A percentile compares a stretch with the other conserved stretches of the same genome.
These are phyloP conservation scores for Chaetorhynchus papuensis DNA, from an alignment of 2,113 vertebrate species.

Conservation along the genomic window DNA sequence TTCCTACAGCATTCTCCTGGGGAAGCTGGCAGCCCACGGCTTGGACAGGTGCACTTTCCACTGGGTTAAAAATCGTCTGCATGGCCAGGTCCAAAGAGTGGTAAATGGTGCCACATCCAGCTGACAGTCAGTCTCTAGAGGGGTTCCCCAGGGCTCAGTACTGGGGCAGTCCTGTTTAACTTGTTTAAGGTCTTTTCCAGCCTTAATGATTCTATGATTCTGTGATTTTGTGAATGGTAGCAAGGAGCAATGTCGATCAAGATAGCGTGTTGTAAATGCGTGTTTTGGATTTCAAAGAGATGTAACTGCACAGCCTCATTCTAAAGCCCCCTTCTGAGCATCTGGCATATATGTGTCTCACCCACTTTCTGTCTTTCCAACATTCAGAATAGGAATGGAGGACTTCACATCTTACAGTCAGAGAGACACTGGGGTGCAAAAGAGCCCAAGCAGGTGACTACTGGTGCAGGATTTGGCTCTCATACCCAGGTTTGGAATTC, in stretches of 20 bases:
- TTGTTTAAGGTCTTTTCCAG: background rate
- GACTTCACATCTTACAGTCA: background rate
- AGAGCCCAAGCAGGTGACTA: background rate
- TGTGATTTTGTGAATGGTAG: background rate
- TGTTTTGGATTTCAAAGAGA: background rate
- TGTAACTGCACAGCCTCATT: background rate
- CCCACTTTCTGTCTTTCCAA: background rate
- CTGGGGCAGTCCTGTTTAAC: background rate
- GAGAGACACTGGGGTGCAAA: background rate
- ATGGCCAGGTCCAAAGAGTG: background rate
- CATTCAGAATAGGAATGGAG: background rate
- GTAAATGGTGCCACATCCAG: background rate
- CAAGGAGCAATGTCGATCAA: background rate
- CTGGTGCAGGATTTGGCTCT: background rate
- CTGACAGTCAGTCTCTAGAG: background rate
- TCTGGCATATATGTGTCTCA: background rate
- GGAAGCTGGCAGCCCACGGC: background rate
- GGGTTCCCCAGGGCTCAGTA: background rate
- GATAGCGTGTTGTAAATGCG: background rate
- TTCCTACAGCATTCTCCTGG: background rate
- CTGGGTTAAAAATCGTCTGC: background rate
- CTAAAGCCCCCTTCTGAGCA: background rate
- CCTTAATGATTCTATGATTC: background rate
- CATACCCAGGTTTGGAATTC: background rate
- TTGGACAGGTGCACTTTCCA: background rate